Evolutionary conservation across 1,140 invertebrate genomes (phyloP), one percentile per base, ranked within the genome.

Genomic region (Magallana gigas): DNA sequence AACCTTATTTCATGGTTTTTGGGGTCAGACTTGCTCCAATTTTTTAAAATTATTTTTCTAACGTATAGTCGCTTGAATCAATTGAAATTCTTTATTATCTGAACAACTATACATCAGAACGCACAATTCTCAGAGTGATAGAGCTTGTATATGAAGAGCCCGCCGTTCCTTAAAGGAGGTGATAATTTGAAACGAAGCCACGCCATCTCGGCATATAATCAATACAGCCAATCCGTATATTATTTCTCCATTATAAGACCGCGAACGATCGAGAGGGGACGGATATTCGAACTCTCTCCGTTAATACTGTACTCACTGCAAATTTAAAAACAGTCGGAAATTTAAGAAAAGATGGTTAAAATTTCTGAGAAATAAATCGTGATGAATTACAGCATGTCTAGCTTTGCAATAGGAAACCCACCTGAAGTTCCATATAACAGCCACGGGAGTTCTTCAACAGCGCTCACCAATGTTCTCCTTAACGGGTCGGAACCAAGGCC

Each of bases 171-270:
- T 29, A 29, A 76, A 76, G 68, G 68, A 76, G 68, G 23, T 9
- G 23, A 76, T 29, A 23, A 76, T 76, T 76, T 76, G 18, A 76
- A 29, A 76, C 36, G 68, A 76, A 76, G 14, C 68, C 68, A 76
- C 68, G 23, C 68, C 68, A 76, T 36, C 29, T 12, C 18, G 23
- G 14, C 68, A 36, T 36, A 76, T 76, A 76, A 76, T 76, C 68
- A 23, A 76, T 76, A 76, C 23, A 18, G 68, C 23, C 68, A 76
- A 76, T 64, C 36, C 68, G 68, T 76, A 29, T 36, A 76, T 18
- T 29, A 29, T 76, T 76, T 76, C 68, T 23, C 23, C 68, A 76
- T 29, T 76, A 76, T 76, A 76, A 76, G 68, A 29, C 23, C 68
- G 23, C 36, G 68, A 76, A 36, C 36, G 23, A 76, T 76, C 9